Evolutionary conservation across 2,797 vertebrate species (phyloP), one percentile per base, ranked within the genome.

Genomic region (Microctenopoma steveboyesi): DNA sequence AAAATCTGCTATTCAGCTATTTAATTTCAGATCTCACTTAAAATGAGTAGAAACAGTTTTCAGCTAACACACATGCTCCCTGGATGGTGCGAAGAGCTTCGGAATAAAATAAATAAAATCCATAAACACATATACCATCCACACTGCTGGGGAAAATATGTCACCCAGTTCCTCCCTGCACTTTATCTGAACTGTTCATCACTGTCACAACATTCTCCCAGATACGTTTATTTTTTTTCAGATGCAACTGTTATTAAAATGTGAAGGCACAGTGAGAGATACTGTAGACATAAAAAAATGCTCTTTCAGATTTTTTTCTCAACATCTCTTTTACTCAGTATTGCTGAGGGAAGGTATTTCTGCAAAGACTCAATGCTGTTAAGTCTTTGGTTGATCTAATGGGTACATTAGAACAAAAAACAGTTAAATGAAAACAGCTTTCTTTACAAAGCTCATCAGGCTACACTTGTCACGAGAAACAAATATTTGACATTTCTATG

Each of bases 1-100:
- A 74, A 69, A 69, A 68, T 43, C 33, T 57, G 15, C 33, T 16
- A 16, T 68, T 33, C 42, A 62, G 45, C 46, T 47, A 43, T 22
- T 42, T 9, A 35, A 18, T 30, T 72, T 51, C 48, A 64, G 50
- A 22, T 39, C 66, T 51, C 8, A 59, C 46, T 51, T 57, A 12
- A 50, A 18, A 39, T 37, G 46, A 54, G 16, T 56, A 47, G 27
- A 59, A 55, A 48, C 46, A 18, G 43, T 42, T 64, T 64, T 40
- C 28, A 35, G 3, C 39, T 37, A 33, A 56, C 42, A 62, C 16
- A 65, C 25, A 30, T 49, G 50, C 27, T 27, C 15, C 2, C 40
- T 42, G 33, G 25, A 52, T 48, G n/a, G 48, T 64, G 46, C 63
- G 48, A 25, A 54, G 47, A 33, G n/a, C 59, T 48, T 22, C 58